Base-by-base conservation (phyloP, 2,888 invertebrate species). In the Scrobipalpa costella region DNA sequence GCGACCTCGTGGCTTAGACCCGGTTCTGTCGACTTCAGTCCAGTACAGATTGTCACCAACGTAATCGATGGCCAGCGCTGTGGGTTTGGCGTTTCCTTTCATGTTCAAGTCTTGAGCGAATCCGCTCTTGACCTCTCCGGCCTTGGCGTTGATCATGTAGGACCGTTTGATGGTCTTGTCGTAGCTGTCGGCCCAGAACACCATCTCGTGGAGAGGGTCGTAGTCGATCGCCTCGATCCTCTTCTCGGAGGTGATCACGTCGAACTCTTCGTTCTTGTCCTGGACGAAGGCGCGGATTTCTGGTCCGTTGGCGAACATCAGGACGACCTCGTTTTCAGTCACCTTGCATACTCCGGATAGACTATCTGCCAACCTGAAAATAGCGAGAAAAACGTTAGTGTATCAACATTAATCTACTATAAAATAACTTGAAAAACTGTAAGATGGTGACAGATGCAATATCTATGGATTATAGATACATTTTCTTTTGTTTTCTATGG, bases 141-240 rank as follows among this genome's bases (percentile, higher is more conserved):
- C 92, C 33, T 93, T 87, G 0, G 96, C 97, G 71, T 96, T 94
- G 1, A 98, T 93, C 94, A 98, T 96, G 81, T 96, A 97, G 0
- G 98, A 98, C 0, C 99, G 93, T 81, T 97, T 97, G 70, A 99
- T 97, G 1, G 96, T 96, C 80, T 96, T 95, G 66, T 97, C 96
- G 76, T 96, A 96, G 69, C 96, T 96, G 82, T 99, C 99, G 0
- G 98, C 97, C 98, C 99, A 99, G 92, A 97, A 99, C 63, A 99
- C 92, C 80, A 98, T 96, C 79, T 97, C 96, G 21, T 92, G 89
- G 65, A 93, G 93, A 0, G 97, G 95, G 84, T 98, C 96, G 75
- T 96, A 97, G 84, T 99, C 99, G 61, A 99, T 90, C 0, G 98
- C 96, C 76, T 98, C 96, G 63, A 99, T 96, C 61, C 98, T 94